Base-by-base conservation (phyloP, 2,797 vertebrate species). In the Scleropages formosus region DNA sequence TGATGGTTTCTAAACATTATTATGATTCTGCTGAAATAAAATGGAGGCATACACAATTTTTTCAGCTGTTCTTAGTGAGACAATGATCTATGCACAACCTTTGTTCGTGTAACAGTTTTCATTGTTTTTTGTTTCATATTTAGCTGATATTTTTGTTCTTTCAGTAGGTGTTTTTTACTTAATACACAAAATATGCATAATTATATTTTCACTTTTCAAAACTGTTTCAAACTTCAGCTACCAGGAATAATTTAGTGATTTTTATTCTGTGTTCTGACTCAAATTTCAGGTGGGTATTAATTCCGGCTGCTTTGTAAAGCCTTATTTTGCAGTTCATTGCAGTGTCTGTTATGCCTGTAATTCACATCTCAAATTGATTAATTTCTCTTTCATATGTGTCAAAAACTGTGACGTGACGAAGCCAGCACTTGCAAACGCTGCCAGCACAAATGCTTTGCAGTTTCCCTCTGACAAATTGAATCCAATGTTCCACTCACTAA, bases 321-420 rank as follows among this genome's bases (percentile, higher is more conserved):
- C 49, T 71, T 24, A 9, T 18, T 69, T 71, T 31, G 27, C 12
- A 16, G 53, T 56, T 56, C 18, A 18, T 18, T 56, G 53, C 53
- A 56, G 58, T 71, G 8, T 49, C 69, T 31, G 69, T 71, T 58
- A 39, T 58, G 69, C 24, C 69, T 22, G 49, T n/a, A 24, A 71
- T 58, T 71, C 27, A 56, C 26, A 56, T 24, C 31, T 71, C 16
- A 12, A 71, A 71, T 71, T 27, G 53, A 71, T 71, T 71, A 1
- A 24, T 71, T 58, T 59, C 69, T 11, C 18, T 31, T n/a, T 26
- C 68, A 15, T 24, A 27, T 16, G 1, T 13, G 15, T 61, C 59
- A 4, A 8, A 61, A 61, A 18, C 20, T 61, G 59, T n/a, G 18
- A 27, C 24, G 49, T n/a, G 18, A 13, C 20, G 22, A 67, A 16